These are phyloP conservation scores for Argyrosomus japonicus DNA, from an alignment of 2,113 vertebrate species.

Conservation along the genomic window DNA sequence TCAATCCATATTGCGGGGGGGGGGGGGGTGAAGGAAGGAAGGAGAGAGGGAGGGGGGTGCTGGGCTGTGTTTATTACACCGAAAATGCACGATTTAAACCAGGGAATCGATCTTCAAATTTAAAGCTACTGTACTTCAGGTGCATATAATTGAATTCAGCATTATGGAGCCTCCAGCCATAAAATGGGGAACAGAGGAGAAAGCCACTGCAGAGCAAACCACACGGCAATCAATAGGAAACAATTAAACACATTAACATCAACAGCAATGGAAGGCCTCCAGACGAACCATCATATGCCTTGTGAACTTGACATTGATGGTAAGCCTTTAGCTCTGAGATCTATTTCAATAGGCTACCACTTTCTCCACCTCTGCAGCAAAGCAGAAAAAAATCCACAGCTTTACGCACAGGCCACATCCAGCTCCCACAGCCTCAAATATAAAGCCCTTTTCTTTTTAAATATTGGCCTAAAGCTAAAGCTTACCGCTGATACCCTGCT, in stretches of 20 bases:
- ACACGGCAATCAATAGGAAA: slow-evolving; percentile 83
- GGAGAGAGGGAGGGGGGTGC: neutral
- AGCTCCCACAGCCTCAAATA: slow-evolving; percentile 71
- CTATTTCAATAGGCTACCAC: slow-evolving; percentile 74
- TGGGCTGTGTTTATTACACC: slow-evolving; percentile 66
- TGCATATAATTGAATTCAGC: slow-evolving; percentile 83
- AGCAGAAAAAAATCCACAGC: slow-evolving; percentile 64
- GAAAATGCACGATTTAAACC: slow-evolving; percentile 76
- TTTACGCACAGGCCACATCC: slow-evolving; percentile 69
- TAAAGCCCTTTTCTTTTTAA: slow-evolving; percentile 77
- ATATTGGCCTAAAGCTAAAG: slow-evolving; percentile 79
- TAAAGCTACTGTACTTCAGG: slow-evolving; percentile 80
- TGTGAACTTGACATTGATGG: slow-evolving; percentile 81
- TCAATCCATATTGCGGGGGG: slow-evolving; percentile 27
- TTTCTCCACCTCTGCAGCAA: slow-evolving; percentile 78
- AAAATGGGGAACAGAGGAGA: slow-evolving; percentile 67
- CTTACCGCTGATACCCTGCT: slow-evolving; percentile 76
- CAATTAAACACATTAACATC: slow-evolving; percentile 87
- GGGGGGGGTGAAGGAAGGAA: neutral
- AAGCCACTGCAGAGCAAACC: slow-evolving; percentile 71
- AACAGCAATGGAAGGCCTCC: slow-evolving; percentile 75
- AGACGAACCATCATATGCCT: slow-evolving; percentile 76
- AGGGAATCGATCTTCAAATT: slow-evolving; percentile 75
- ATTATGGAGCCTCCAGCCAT: slow-evolving; percentile 80
- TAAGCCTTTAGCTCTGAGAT: slow-evolving; percentile 73